A percentile compares a stretch with the other conserved stretches of the same genome.
phyloP scores from a whole-genome alignment of 2,113 vertebrate genomes.

The Triplophysa tibetana region DNA sequence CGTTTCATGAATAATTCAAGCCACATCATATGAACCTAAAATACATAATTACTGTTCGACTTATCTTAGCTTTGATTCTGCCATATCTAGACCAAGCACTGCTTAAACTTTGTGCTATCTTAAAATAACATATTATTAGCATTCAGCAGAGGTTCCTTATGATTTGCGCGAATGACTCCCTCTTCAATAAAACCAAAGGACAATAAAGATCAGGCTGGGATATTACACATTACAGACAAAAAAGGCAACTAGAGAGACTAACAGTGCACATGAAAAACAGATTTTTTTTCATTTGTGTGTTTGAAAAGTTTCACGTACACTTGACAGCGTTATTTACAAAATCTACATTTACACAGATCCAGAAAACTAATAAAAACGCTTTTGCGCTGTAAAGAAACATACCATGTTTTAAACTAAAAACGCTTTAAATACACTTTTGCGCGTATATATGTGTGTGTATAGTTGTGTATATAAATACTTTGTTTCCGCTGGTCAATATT shows the following conservation, averaged over 20 bases:
- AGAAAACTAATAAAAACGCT: too few relatives aligned
- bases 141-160: slow-evolving; percentile 42
- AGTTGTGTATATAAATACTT: too few relatives aligned
- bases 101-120: slow-evolving; percentile 35
- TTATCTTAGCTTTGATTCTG: slow-evolving; percentile 45
- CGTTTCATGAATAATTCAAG: slow-evolving; percentile 45
- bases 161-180: slow-evolving; percentile 4
- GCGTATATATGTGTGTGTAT: too few relatives aligned
- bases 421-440: too few relatives aligned
- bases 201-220: slow-evolving; percentile 16
- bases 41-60: slow-evolving; percentile 50
- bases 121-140: slow-evolving; percentile 53
- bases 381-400: too few relatives aligned
- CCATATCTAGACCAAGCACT: slow-evolving; percentile 43
- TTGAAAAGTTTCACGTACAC: too few relatives aligned
- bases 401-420: too few relatives aligned
- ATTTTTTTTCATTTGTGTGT: too few relatives aligned
- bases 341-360: too few relatives aligned
- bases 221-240: not conserved
- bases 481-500: too few relatives aligned
- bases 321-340: too few relatives aligned
- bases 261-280: too few relatives aligned
- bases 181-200: slow-evolving; percentile 32
- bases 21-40: slow-evolving; percentile 42
- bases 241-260: not conserved